These are phyloP conservation scores for Cremastobaeus sp. DNA, from an alignment of 2,888 invertebrate genomes.

Conservation along the genomic window DNA sequence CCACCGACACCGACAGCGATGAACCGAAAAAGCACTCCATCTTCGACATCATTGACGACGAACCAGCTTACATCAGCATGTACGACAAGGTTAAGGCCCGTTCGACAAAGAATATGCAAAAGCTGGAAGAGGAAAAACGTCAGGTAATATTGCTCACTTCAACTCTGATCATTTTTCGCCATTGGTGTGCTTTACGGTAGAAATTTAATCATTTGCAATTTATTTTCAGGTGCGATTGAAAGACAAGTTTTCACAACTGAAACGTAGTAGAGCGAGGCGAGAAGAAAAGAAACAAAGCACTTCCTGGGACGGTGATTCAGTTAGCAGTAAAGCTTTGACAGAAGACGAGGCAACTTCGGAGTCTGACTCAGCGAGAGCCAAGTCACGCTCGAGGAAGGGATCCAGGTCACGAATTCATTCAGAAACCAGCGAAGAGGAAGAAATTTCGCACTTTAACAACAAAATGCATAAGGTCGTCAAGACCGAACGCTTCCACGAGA, in stretches of 20 bases:
- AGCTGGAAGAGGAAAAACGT: conserved; percentile 92
- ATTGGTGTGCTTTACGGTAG: too few relatives aligned
- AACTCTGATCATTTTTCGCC: too few relatives aligned
- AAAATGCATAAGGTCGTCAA: conserved; percentile 80
- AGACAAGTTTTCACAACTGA: conserved; percentile 92
- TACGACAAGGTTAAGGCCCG: conserved; percentile 97
- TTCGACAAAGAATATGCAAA: conserved; percentile 95
- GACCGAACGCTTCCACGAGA: conserved; percentile 82
- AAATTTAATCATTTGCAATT: too few relatives aligned
- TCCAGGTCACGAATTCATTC: conserved; percentile 87
- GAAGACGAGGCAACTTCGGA: conserved; percentile 78
- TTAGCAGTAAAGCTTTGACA: conserved; percentile 76
- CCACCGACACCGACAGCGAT: conserved; percentile 84
- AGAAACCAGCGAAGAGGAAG: conserved; percentile 87
- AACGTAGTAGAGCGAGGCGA: conserved; percentile 91
- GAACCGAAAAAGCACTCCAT: conserved; percentile 94
- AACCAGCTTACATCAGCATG: conserved; percentile 96
- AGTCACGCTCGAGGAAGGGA: conserved; percentile 83
- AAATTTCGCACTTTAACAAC: conserved; percentile 80
- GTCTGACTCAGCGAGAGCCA: conserved; percentile 78
- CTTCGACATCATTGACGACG: conserved; percentile 93
- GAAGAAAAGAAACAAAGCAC: conserved; percentile 93
- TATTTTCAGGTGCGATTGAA: conserved; percentile 84
- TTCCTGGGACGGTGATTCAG: conserved; percentile 93
- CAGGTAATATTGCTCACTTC: conserved; percentile 85